Conservation (phyloP, 2,888 invertebrate genomes). For the Campaea margaritaria region DNA sequence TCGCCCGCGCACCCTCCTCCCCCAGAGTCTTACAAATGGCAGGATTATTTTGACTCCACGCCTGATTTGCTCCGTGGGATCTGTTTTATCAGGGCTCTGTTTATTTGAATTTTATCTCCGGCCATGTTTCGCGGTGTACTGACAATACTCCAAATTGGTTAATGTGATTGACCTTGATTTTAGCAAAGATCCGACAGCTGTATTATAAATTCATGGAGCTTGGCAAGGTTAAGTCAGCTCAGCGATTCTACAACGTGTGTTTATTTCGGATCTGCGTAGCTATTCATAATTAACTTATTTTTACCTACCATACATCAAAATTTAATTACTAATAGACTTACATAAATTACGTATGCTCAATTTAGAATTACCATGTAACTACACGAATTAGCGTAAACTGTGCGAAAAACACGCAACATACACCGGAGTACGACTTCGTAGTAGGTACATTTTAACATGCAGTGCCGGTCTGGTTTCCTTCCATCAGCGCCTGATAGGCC, state of each 20-base stretch:
- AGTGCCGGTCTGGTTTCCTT: slow-evolving; percentile 34
- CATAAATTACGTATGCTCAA: slow-evolving; percentile 23
- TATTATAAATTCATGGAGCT: background rate
- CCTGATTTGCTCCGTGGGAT: slow-evolving; percentile 52
- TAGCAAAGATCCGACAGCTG: background rate
- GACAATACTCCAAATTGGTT: background rate
- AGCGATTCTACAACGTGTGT: background rate
- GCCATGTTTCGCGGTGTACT: background rate
- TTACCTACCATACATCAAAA: background rate
- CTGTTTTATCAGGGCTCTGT: slow-evolving; percentile 49
- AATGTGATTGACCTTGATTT: background rate
- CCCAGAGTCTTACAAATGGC: slow-evolving; percentile 62
- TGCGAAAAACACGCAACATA: slow-evolving; percentile 9
- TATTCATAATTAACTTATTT: too few relatives aligned
- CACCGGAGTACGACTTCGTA: slow-evolving; percentile 1
- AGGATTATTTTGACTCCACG: slow-evolving; percentile 63
- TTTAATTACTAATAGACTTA: slow-evolving; percentile 13
- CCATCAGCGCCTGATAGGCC: slow-evolving; percentile 29
- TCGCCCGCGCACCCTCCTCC: slow-evolving; percentile 39
- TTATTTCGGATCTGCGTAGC: slow-evolving; percentile 10
- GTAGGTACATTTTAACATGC: slow-evolving; percentile 16
- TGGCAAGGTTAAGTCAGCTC: background rate
- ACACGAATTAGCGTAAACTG: slow-evolving; percentile 11
- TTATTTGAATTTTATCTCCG: slow-evolving; percentile 30
- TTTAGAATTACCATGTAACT: slow-evolving; percentile 24